phyloP scores from a whole-genome alignment of 1,140 invertebrate genomes.

The Adoxophyes honmai region DNA sequence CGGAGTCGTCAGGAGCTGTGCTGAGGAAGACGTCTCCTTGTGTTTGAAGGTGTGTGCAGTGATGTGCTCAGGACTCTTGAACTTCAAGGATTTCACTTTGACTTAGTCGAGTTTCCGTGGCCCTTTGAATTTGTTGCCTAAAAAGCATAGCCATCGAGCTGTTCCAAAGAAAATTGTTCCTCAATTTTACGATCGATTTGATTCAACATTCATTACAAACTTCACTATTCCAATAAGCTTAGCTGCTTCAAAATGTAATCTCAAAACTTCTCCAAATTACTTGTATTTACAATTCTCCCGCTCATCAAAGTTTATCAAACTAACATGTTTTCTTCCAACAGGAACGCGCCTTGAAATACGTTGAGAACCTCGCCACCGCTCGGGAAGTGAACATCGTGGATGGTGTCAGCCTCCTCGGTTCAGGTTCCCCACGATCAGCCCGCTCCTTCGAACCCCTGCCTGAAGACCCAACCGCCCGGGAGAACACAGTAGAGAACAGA shows the following conservation, averaged over 20 bases:
- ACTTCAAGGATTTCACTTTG: background rate
- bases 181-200: no score
- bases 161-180: no score
- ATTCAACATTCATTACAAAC: no score
- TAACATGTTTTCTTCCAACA: slow-evolving; percentile 45
- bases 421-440: slow-evolving; percentile 74
- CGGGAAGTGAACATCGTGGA: slow-evolving; percentile 79
- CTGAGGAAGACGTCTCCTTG: slow-evolving; percentile 82
- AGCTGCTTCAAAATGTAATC: no score
- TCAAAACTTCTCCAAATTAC: background rate
- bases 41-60: slow-evolving; percentile 82
- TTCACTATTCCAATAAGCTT: no score
- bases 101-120: background rate
- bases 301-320: background rate
- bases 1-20: slow-evolving; percentile 82
- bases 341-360: slow-evolving; percentile 83
- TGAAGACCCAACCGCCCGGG: slow-evolving; percentile 82
- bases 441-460: slow-evolving; percentile 78
- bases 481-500: slow-evolving; percentile 84
- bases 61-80: background rate
- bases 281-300: background rate
- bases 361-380: slow-evolving; percentile 77
- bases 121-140: background rate
- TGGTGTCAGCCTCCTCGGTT: slow-evolving; percentile 84
- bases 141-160: no score